These are phyloP conservation scores for Chironomus tepperi DNA, from an alignment of 1,140 invertebrate species.

Conservation along the genomic window DNA sequence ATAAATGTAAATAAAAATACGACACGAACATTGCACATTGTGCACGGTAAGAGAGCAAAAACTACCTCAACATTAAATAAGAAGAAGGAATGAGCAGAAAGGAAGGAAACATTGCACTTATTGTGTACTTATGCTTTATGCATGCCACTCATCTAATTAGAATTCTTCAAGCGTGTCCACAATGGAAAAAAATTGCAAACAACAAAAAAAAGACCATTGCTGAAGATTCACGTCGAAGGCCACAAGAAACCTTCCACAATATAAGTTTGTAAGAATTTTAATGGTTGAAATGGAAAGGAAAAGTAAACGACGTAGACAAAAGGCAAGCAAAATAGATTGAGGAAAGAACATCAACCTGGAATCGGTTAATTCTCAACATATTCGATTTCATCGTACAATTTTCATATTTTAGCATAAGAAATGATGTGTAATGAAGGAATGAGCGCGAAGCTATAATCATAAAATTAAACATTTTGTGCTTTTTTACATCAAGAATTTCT, in stretches of 20 bases:
- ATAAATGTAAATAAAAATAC: too few species aligned
- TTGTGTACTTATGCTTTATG: constrained; percentile 6
- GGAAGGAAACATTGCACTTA: background rate
- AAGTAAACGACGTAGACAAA: constrained; percentile 7
- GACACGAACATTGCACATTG: too few species aligned
- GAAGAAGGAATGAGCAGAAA: too few species aligned
- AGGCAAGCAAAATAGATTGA: background rate
- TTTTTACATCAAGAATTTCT: background rate
- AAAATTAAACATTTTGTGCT: background rate
- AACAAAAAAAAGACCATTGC: background rate
- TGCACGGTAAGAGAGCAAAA: too few species aligned
- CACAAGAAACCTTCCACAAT: background rate
- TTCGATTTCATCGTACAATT: too few species aligned
- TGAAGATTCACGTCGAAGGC: constrained; percentile 12
- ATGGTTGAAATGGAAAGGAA: constrained; percentile 2
- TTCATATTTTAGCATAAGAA: constrained; percentile 7
- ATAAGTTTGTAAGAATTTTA: background rate
- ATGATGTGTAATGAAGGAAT: constrained; percentile 3
- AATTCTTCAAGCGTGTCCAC: constrained; percentile 8
- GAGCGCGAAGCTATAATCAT: constrained; percentile 11
- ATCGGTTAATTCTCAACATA: too few species aligned
- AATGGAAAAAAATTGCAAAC: background rate
- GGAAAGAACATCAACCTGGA: background rate
- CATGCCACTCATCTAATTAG: constrained; percentile 7
- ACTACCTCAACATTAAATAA: too few species aligned